Evolutionary conservation across 2,113 vertebrate species (phyloP).

Genomic region (Lagopus muta): DNA sequence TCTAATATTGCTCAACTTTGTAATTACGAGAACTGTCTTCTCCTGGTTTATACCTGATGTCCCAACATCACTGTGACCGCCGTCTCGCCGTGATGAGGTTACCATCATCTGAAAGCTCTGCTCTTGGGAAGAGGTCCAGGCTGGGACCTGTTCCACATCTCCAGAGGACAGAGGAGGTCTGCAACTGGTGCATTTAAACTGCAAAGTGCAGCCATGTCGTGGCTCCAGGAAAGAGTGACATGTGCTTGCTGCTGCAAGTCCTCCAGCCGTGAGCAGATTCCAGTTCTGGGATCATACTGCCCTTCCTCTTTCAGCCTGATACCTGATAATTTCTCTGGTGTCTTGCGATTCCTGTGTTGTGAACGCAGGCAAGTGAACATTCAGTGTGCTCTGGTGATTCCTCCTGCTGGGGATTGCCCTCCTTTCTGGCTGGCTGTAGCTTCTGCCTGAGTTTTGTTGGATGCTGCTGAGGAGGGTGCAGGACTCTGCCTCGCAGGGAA

Average conservation of each 20-base stretch:
- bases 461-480: fast-evolving
- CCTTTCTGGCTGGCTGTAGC: not conserved
- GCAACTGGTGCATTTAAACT: not conserved
- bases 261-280: not conserved
- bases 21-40: conserved; percentile 35
- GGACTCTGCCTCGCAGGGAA: not conserved
- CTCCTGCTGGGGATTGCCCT: not conserved
- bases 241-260: not conserved
- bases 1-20: conserved; percentile 21
- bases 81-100: not conserved
- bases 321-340: not conserved
- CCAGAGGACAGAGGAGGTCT: not conserved
- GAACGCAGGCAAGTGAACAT: not conserved
- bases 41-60: not conserved
- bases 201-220: not conserved
- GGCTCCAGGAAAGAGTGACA: fast-evolving
- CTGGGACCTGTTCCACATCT: not conserved
- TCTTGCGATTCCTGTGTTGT: not conserved
- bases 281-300: not conserved
- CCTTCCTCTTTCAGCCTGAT: not conserved
- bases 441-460: not conserved
- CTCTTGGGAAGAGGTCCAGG: not conserved
- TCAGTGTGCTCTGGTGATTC: not conserved
- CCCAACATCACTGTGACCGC: not conserved
- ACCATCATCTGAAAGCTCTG: not conserved